Percentiles rank a stretch among this genome's conserved stretches.
phyloP scores from a whole-genome alignment of 2,888 invertebrate species.

The Oxycera nigricornis region DNA sequence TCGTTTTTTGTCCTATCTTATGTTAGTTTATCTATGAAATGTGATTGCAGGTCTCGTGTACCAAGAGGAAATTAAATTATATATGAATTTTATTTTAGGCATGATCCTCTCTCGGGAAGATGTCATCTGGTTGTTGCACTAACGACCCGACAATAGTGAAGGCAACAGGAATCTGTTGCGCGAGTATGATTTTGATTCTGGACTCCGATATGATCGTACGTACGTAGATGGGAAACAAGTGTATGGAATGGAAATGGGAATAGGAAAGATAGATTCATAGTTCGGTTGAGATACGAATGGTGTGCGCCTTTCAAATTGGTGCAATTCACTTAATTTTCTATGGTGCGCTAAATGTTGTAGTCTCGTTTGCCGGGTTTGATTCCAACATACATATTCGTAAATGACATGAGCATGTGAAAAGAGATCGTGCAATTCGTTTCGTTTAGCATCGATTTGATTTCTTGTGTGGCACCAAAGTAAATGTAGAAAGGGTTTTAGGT shows the following conservation, averaged over 20 bases:
- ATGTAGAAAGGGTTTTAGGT: too few relatives aligned
- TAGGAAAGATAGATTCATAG: not conserved
- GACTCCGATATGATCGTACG: not conserved
- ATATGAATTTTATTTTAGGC: slow-evolving; percentile 34
- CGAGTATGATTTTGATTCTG: not conserved
- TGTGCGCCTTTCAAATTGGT: slow-evolving; percentile 26
- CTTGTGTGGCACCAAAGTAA: too few relatives aligned
- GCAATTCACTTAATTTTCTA: slow-evolving; percentile 26
- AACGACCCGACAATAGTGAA: not conserved
- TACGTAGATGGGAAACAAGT: not conserved
- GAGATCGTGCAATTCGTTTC: not conserved
- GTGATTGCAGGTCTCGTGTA: slow-evolving; percentile 24
- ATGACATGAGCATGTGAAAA: not conserved
- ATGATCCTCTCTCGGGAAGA: slow-evolving; percentile 11
- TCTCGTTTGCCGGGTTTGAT: too few relatives aligned
- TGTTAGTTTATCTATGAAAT: slow-evolving; percentile 19
- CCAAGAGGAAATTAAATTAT: slow-evolving; percentile 35
- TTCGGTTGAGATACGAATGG: slow-evolving; percentile 6
- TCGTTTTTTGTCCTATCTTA: not conserved
- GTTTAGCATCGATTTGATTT: not conserved
- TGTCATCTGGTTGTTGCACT: slow-evolving; percentile 19
- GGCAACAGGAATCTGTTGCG: not conserved
- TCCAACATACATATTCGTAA: too few relatives aligned
- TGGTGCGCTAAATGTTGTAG: too few relatives aligned
- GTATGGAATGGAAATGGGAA: not conserved